Conservation (phyloP, 2,888 invertebrate genomes). For the Timema cristinae region DNA sequence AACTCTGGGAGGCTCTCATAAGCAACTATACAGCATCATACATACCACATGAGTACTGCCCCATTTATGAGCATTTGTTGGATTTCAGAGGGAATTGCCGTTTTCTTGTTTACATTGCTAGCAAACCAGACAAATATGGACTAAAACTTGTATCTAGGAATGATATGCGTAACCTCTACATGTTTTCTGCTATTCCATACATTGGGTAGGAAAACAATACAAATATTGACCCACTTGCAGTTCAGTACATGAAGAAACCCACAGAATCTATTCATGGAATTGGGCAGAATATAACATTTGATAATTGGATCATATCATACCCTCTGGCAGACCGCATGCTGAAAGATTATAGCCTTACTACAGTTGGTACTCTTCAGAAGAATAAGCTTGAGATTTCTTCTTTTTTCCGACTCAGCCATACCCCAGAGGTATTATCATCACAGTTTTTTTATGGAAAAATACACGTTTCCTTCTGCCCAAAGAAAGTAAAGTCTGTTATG, state of each 20-base stretch:
- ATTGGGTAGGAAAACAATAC: not conserved
- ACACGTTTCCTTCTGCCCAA: not conserved
- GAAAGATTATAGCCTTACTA: not conserved
- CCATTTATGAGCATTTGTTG: not conserved
- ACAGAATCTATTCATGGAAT: not conserved
- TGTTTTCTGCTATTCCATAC: conserved; percentile 1
- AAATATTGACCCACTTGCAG: not conserved
- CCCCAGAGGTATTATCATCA: not conserved
- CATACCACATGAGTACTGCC: not conserved
- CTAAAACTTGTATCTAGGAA: not conserved
- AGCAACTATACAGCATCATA: not conserved
- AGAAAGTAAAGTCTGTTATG: not conserved
- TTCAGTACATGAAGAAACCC: not conserved
- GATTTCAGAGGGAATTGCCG: not conserved
- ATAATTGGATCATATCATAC: not conserved
- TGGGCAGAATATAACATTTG: not conserved
- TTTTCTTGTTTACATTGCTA: not conserved
- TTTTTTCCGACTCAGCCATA: not conserved
- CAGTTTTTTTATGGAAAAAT: not conserved
- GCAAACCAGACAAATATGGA: not conserved
- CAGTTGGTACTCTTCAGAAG: not conserved
- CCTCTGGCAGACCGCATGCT: not conserved
- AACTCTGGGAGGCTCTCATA: not conserved
- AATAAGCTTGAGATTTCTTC: not conserved
- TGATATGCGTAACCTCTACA: not conserved